These are phyloP conservation scores for Noctua janthina DNA, from an alignment of 2,888 invertebrate species.

Conservation along the genomic window DNA sequence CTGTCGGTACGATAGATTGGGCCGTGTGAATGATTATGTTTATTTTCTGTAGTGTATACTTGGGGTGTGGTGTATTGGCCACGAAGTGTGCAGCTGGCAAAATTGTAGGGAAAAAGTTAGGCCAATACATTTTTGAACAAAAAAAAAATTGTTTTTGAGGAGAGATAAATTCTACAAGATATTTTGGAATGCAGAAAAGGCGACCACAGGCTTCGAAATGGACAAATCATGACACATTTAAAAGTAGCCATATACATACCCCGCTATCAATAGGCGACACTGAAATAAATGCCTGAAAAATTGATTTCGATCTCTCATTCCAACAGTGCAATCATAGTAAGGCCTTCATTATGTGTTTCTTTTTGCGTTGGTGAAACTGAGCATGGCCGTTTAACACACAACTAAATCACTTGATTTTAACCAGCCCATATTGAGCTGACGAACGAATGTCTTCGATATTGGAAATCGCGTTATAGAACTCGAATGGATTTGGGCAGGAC, in stretches of 20 bases:
- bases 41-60: slow-evolving; percentile 78
- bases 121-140: background rate
- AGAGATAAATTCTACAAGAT: background rate
- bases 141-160: background rate
- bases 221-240: too few relatives aligned
- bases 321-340: background rate
- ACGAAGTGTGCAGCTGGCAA: background rate
- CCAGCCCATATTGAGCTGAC: background rate
- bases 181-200: background rate
- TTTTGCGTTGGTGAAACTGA: too few relatives aligned
- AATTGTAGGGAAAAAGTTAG: background rate
- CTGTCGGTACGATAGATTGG: slow-evolving; percentile 81
- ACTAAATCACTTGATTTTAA: background rate
- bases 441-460: too few relatives aligned
- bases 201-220: background rate
- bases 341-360: too few relatives aligned
- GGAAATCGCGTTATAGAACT: too few relatives aligned
- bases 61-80: slow-evolving; percentile 65
- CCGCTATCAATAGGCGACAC: background rate
- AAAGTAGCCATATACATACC: background rate
- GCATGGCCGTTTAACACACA: background rate
- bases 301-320: background rate
- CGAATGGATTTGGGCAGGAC: too few relatives aligned
- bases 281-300: background rate
- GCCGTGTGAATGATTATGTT: slow-evolving; percentile 83